Percentiles rank a stretch among this genome's conserved stretches.
These are phyloP conservation scores for Montipora foliosa DNA, from an alignment of 64 coral and sea anemone species.

Conservation along the genomic window DNA sequence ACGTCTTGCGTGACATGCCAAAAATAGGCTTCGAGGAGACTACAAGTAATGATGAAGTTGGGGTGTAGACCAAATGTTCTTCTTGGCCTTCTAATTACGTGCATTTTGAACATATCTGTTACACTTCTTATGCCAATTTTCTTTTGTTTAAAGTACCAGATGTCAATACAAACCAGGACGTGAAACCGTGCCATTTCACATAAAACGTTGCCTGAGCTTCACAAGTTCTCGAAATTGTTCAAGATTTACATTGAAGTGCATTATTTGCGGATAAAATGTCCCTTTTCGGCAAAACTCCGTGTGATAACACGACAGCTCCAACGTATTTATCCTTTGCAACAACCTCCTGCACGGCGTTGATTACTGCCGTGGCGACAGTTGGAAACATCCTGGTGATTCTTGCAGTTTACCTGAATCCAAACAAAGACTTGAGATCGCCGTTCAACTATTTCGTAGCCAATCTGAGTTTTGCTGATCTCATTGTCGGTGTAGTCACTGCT, in stretches of 20 bases:
- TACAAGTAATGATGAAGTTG: no score
- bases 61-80: no score
- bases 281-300: constrained; percentile 4
- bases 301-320: neutral
- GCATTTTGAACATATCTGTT: no score
- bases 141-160: no score
- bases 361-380: constrained; percentile 7
- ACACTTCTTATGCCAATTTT: no score
- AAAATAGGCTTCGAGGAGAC: no score
- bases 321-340: constrained; percentile 69
- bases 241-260: neutral
- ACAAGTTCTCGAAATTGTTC: neutral
- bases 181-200: no score
- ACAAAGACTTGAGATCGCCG: constrained; percentile 72
- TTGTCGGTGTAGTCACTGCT: constrained; percentile 19
- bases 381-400: constrained; percentile 73
- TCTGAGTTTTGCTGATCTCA: constrained; percentile 67
- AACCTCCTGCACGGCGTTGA: constrained; percentile 9
- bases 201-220: no score
- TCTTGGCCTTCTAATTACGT: no score
- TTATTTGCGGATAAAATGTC: neutral
- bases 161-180: no score
- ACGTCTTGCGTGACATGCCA: no score
- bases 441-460: constrained; percentile 79
- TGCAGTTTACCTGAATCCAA: constrained; percentile 55